Evolutionary conservation across 2,113 vertebrate genomes (phyloP).

Genomic region (Menidia beryllina): DNA sequence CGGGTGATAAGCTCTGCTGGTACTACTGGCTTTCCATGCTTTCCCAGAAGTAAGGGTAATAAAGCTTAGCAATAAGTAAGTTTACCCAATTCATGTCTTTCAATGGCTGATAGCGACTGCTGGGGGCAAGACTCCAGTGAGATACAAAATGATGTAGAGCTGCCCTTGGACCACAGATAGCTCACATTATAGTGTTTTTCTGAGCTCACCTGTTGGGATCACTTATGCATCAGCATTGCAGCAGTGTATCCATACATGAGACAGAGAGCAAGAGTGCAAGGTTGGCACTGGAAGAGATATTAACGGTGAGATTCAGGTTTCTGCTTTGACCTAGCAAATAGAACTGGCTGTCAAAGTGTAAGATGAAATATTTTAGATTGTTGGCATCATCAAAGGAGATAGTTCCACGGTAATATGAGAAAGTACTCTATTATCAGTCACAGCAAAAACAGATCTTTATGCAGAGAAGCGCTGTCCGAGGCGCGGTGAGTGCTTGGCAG

Average conservation of each 20-base stretch:
- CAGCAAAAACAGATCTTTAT: slow-evolving; percentile 60
- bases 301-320: background rate
- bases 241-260: slow-evolving; percentile 18
- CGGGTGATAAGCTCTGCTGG: slow-evolving; percentile 72
- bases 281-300: slow-evolving; percentile 2
- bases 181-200: slow-evolving; percentile 43
- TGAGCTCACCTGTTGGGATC: slow-evolving; percentile 51
- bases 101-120: slow-evolving; percentile 48
- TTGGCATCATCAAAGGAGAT: slow-evolving; percentile 46
- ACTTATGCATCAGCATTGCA: slow-evolving; percentile 47
- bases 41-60: slow-evolving; percentile 70
- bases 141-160: slow-evolving; percentile 46
- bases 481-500: slow-evolving; percentile 52
- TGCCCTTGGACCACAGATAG: slow-evolving; percentile 64
- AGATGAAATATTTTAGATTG: slow-evolving; percentile 37
- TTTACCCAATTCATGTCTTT: slow-evolving; percentile 70
- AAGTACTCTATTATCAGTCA: slow-evolving; percentile 50
- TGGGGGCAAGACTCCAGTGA: slow-evolving; percentile 37
- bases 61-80: slow-evolving; percentile 71
- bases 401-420: slow-evolving; percentile 60
- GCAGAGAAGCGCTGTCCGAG: slow-evolving; percentile 21
- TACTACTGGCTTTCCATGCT: slow-evolving; percentile 51
- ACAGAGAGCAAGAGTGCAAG: background rate
- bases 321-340: slow-evolving; percentile 37
- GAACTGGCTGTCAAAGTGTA: slow-evolving; percentile 31